Evolutionary conservation across 2,888 invertebrate genomes (phyloP).

Genomic region (Caenorhabditis afra): DNA sequence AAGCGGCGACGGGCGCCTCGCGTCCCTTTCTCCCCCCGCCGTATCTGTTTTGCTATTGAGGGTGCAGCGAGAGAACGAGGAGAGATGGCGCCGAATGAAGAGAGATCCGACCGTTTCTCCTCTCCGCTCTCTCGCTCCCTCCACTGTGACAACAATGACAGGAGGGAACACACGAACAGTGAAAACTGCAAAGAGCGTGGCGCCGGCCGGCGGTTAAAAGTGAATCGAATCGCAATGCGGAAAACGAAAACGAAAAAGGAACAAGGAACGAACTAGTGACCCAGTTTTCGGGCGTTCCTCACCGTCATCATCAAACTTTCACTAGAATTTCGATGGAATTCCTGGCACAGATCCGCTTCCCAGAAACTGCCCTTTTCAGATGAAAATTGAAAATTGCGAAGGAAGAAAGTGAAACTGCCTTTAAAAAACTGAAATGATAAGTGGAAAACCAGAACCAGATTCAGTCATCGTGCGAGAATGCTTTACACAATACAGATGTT

Average conservation of each 20-base stretch:
- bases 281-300: conserved; percentile 33
- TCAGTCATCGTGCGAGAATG: too few species aligned
- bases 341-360: too few species aligned
- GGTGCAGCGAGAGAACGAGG: neutral
- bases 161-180: conserved; percentile 49
- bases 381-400: too few species aligned
- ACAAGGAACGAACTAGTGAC: conserved; percentile 30
- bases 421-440: too few species aligned
- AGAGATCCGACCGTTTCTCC: neutral
- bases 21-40: conserved; percentile 20
- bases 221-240: conserved; percentile 9
- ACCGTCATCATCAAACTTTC: too few species aligned
- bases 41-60: neutral
- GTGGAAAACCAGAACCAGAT: too few species aligned
- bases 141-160: conserved; percentile 47
- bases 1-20: conserved; percentile 44
- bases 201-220: neutral
- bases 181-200: neutral
- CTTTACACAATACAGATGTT: too few species aligned
- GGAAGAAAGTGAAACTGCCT: too few species aligned
- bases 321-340: conserved; percentile 8
- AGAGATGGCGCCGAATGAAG: neutral
- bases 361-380: too few species aligned
- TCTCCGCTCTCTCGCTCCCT: neutral
- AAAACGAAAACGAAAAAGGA: conserved; percentile 7